Base-by-base conservation (phyloP, 2,888 invertebrate genomes). In the Athalia cordata region DNA sequence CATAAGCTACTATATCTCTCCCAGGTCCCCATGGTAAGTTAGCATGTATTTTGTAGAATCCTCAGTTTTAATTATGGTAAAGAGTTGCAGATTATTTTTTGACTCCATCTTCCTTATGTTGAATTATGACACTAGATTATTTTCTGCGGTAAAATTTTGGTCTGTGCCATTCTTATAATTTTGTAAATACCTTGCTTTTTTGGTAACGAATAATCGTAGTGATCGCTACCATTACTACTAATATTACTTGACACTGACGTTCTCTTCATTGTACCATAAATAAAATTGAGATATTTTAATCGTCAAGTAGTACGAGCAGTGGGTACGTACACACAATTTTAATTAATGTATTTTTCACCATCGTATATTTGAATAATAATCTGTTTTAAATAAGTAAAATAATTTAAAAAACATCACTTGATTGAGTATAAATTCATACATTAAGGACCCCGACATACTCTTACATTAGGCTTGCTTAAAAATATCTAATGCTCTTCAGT, bases 1-100 rank as follows among this genome's bases (percentile, higher is more conserved):
- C 92, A 92, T 90, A 92, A 91, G 89, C 91, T 92, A 86, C 92
- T 92, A 87, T 92, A 92, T 89, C 90, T 92, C 85, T 92, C 92
- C 81, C 92, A 92, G 91, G 91, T 92, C 84, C 91, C 91, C 79
- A 86, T 92, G 91, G 91, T 92, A 91, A 91, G 92, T 92, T 90
- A 91, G 89, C 89, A 89, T 89, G 89, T 64, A 79, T 64, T 64
- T 78, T 47, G 70, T 74, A 65, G 55, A 64, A 61, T 15, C 62
- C 75, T 81, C 80, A 80, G 77, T 82, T 84, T 83, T 77, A 82
- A 81, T 85, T 84, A 81, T 81, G 82, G 82, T 83, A 80, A 81
- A 81, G 62, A 72, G 72, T 72, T 59, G 72, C 64, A n/a, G 8
- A 66, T 57, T 62, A 50, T 9, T 62, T 68, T 55, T 15, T 13